Evolutionary conservation across 2,797 vertebrate genomes (phyloP).

Genomic region (Parotocinclus haroldoi): DNA sequence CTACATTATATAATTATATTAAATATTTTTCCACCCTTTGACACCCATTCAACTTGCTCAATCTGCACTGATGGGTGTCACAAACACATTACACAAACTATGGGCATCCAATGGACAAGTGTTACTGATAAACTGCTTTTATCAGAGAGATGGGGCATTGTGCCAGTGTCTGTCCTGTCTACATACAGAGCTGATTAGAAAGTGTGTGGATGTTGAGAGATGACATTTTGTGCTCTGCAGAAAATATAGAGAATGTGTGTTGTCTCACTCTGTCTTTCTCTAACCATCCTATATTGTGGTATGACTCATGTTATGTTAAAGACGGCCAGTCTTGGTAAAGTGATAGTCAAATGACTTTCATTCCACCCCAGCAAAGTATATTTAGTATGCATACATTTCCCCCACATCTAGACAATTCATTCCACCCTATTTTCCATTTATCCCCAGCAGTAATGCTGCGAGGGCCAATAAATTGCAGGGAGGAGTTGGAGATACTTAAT

Average conservation of each 20-base stretch:
- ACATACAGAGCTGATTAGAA: no score
- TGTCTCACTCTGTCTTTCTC: conserved; percentile 15
- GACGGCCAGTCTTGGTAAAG: conserved; percentile 40
- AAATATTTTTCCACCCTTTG: no score
- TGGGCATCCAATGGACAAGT: no score
- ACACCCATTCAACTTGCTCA: no score
- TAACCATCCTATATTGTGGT: conserved; percentile 35
- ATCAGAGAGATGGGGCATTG: no score
- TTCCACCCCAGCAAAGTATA: conserved; percentile 47
- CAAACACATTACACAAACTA: no score
- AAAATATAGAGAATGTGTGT: conserved; percentile 16
- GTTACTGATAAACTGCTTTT: no score
- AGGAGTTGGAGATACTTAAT: conserved; percentile 29
- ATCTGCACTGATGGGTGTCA: no score
- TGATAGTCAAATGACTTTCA: conserved; percentile 37
- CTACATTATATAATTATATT: no score
- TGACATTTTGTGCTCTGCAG: conserved; percentile 33
- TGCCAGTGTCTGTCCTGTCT: no score
- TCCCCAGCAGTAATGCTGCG: background rate
- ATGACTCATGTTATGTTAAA: conserved; percentile 46
- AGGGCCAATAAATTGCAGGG: conserved; percentile 21
- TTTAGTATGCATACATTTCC: conserved; percentile 54
- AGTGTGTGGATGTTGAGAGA: no score
- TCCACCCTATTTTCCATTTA: conserved; percentile 19
- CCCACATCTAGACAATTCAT: conserved; percentile 32